These are phyloP conservation scores for Hirtodrosophila confusa DNA, from an alignment of 2,888 invertebrate genomes.

Conservation along the genomic window DNA sequence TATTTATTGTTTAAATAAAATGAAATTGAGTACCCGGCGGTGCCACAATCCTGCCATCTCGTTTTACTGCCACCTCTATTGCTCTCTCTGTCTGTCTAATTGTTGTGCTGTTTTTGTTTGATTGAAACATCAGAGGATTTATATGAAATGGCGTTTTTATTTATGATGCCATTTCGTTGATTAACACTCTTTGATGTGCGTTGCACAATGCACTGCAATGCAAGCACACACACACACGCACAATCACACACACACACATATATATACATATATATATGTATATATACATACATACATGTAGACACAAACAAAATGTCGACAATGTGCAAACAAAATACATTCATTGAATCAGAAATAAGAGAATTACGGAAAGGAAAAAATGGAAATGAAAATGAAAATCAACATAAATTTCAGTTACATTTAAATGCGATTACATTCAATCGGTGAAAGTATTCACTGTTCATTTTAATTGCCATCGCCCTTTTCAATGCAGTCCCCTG, in stretches of 20 bases:
- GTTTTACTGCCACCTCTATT: background rate
- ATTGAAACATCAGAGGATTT: constrained; percentile 76
- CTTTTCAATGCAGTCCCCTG: no score
- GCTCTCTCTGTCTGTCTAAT: constrained; percentile 21
- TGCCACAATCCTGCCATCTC: background rate
- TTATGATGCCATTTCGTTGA: constrained; percentile 78
- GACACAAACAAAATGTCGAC: constrained; percentile 14
- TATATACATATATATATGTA: background rate
- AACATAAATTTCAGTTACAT: constrained; percentile 13
- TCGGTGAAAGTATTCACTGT: background rate
- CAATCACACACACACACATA: background rate
- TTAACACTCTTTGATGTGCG: constrained; percentile 73
- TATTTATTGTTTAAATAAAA: constrained; percentile 60
- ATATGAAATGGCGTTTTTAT: constrained; percentile 75
- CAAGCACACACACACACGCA: constrained; percentile 1
- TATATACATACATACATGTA: background rate
- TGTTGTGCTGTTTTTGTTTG: constrained; percentile 63
- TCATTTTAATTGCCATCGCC: background rate
- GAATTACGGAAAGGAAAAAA: background rate
- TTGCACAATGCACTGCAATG: constrained; percentile 9
- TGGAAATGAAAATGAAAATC: background rate
- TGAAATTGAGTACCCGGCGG: constrained; percentile 32
- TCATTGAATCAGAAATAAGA: constrained; percentile 22
- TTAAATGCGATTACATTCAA: constrained; percentile 20
- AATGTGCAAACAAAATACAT: constrained; percentile 39